phyloP scores from a whole-genome alignment of 2,888 invertebrate species.

The Creontiades dilutus region DNA sequence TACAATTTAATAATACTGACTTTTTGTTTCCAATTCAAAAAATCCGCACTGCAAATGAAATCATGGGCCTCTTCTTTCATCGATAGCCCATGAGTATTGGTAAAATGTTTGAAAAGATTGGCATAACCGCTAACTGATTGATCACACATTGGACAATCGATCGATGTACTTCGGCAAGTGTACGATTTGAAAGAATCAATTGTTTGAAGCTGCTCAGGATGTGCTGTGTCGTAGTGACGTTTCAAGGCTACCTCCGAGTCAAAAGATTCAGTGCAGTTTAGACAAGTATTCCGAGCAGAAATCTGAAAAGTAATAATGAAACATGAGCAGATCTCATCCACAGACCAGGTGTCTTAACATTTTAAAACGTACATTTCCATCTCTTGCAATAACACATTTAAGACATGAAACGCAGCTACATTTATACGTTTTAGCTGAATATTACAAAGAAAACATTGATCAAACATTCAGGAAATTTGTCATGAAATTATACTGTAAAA shows the following conservation, averaged over 20 bases:
- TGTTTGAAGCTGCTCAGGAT: neutral
- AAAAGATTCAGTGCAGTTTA: neutral
- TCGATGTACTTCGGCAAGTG: neutral
- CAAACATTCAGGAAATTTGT: too few relatives aligned
- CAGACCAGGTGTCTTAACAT: too few relatives aligned
- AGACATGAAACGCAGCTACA: too few relatives aligned
- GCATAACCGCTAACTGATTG: neutral
- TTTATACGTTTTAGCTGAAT: too few relatives aligned
- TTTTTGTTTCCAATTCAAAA: conserved; percentile 49
- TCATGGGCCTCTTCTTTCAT: conserved; percentile 53
- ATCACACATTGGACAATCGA: conserved; percentile 12
- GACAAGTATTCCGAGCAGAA: neutral
- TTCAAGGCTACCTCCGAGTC: neutral
- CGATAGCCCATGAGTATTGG: neutral
- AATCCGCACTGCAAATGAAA: neutral
- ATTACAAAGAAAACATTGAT: too few relatives aligned
- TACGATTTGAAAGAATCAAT: neutral
- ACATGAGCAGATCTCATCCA: too few relatives aligned
- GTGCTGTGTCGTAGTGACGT: neutral
- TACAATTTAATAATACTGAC: neutral
- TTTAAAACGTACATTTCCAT: too few relatives aligned
- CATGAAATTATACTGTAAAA: too few relatives aligned
- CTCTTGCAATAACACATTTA: too few relatives aligned
- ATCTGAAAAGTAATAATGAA: neutral
- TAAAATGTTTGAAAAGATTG: conserved; percentile 3